Evolutionary conservation across 35 echinoderm and acorn worm species (phyloP).

Genomic region (Nesometra sesokonis): DNA sequence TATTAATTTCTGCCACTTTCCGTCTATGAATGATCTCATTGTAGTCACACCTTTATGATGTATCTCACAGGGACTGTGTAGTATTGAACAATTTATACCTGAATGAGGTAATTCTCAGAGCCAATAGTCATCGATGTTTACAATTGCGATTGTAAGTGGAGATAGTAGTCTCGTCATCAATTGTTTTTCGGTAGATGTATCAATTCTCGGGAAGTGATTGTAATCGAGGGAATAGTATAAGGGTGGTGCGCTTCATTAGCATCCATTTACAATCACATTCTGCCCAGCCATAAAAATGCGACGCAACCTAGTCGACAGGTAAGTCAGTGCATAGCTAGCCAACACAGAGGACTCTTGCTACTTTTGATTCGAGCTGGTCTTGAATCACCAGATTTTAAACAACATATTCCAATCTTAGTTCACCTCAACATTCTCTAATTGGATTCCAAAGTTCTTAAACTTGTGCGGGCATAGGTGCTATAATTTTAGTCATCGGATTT

Average conservation of each 20-base stretch:
- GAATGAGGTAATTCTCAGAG: not conserved
- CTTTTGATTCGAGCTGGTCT: not conserved
- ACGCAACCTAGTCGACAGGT: not conserved
- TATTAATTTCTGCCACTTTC: not conserved
- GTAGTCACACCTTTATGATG: not conserved
- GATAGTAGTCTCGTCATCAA: not conserved
- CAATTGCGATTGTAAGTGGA: not conserved
- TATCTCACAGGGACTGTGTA: not conserved
- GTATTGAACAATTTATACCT: not conserved
- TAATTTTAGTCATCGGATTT: no score
- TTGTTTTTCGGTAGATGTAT: not conserved
- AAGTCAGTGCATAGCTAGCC: not conserved
- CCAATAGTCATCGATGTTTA: not conserved
- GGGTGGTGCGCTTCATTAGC: not conserved
- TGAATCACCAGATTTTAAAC: not conserved
- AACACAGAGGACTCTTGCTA: not conserved
- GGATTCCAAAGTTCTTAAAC: not conserved
- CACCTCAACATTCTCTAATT: not conserved
- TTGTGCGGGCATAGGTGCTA: not conserved
- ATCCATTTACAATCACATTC: not conserved
- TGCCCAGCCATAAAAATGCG: not conserved
- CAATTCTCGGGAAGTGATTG: not conserved
- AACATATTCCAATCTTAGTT: not conserved
- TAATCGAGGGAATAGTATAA: not conserved
- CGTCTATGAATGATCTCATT: not conserved